Base-by-base conservation (phyloP, 2,888 invertebrate genomes). In the Aspidapion aeneum region DNA sequence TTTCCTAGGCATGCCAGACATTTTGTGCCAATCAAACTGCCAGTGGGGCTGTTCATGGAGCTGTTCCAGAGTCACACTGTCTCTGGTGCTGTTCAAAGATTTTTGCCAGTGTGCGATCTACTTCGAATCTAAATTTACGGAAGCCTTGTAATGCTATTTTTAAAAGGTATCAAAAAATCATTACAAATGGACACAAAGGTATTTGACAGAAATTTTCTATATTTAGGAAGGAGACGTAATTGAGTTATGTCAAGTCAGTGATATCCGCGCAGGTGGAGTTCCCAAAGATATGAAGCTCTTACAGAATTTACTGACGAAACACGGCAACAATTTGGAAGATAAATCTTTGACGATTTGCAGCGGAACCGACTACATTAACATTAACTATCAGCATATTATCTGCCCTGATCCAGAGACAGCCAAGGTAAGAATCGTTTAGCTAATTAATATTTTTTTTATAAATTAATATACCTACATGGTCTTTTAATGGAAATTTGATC, bases 311-410 rank as follows among this genome's bases (percentile, higher is more conserved):
- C 81, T 85, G 60, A 88, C 87, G 76, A 93, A 94, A 75, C 90
- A 94, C 75, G 93, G 94, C 1, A 87, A 81, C 22, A 86, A 82
- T 65, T 78, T 98, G 68, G 98, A 98, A 74, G 95, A 96, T 67
- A 91, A 96, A 77, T 96, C 97, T 2, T 83, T 99, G 58, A 97
- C 98, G 65, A 94, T 99, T 75, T 98, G 98, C 82, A 96, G 96
- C 76, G 98, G 98, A 12, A 94, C 95, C 17, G 99, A 99, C 82
- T 94, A 99, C 81, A 99, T 99, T 78, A 98, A 98, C 82, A 96
- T 98, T 79, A 96, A 93, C 82, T 97, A 97, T 81, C 96, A 97
- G 75, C 97, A 97, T 80, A 91, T 99, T 72, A 93, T 98, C 66
- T 98, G 96, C 77, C 91, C 95, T 16, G 94, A 96, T 82, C 88